A percentile compares a stretch with the other conserved stretches of the same genome.
Evolutionary conservation across 2,888 invertebrate species (phyloP).

Genomic region (Caenorhabditis auriculariae): DNA sequence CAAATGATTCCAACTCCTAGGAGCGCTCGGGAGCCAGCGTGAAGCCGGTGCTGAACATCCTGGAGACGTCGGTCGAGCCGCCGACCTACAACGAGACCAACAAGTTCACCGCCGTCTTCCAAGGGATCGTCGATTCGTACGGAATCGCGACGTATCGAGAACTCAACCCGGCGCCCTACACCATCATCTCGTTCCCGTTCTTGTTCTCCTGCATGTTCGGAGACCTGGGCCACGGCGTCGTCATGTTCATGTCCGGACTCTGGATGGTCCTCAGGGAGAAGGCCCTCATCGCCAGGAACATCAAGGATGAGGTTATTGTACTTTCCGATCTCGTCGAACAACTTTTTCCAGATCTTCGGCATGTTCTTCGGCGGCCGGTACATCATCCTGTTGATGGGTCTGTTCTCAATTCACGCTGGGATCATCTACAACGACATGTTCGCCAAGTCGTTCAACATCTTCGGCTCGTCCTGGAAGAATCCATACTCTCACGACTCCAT

Average conservation of each 20-base stretch:
- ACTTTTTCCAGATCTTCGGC: slow-evolving; percentile 62
- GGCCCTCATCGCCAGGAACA: slow-evolving; percentile 76
- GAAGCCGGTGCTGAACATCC: slow-evolving; percentile 90
- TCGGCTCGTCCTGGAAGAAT: slow-evolving; percentile 66
- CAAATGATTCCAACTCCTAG: no score
- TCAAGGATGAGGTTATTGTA: slow-evolving; percentile 26
- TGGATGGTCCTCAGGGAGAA: slow-evolving; percentile 89
- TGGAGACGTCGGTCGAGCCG: slow-evolving; percentile 84
- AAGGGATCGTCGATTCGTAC: slow-evolving; percentile 90
- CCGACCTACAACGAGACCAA: slow-evolving; percentile 95
- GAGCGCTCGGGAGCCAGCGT: slow-evolving; percentile 80
- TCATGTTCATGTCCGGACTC: slow-evolving; percentile 78
- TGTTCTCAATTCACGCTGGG: slow-evolving; percentile 64
- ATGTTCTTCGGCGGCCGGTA: slow-evolving; percentile 64
- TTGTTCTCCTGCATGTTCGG: slow-evolving; percentile 98
- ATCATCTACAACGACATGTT: slow-evolving; percentile 63
- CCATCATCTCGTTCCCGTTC: slow-evolving; percentile 96
- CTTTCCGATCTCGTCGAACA: slow-evolving; percentile 6
- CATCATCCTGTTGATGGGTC: slow-evolving; percentile 64
- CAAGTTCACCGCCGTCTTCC: slow-evolving; percentile 88
- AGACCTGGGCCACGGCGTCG: slow-evolving; percentile 85
- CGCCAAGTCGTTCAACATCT: slow-evolving; percentile 66
- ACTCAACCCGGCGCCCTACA: slow-evolving; percentile 95
- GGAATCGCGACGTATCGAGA: slow-evolving; percentile 93
- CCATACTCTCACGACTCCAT: slow-evolving; percentile 46